Base-by-base conservation (phyloP, 1,140 invertebrate species). In the Orius insidiosus region DNA sequence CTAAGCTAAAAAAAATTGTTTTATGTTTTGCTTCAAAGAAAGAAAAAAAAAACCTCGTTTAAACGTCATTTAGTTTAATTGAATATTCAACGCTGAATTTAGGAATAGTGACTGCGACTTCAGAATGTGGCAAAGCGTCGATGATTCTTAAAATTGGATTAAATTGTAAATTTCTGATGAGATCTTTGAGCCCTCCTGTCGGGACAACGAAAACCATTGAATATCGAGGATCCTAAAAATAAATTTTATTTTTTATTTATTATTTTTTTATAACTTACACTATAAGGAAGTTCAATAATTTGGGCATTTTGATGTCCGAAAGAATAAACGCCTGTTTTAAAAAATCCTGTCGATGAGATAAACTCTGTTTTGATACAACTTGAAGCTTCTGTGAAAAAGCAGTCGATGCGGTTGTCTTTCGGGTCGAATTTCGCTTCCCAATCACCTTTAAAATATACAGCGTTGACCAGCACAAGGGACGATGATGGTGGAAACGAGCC, bases 371-470 rank as follows among this genome's bases (percentile, higher is more conserved):
- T 57, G 8, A 60, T 55, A 35, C 71, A 76, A 9, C 56, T 55
- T 0, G 55, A 53, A 2, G 58, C 55, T 3, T 57, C 56, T 5
- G 60, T 55, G 18, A 63, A 53, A 59, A 87, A 87, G 53, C 72
- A 74, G 33, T 59, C 56, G 0, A 54, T 35, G 1, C 48, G 53
- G 0, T 85, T 88, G 0, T 53, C 55, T 1, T 63, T 58, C n/a
- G 55, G 53, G 55, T 85, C 73, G 54, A 92, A 90, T 1, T 75
- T 70, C 4, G 69, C 62, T 41, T 71, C 67, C 86, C 86, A 92
- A 24, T 67, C 63, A 8, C 81, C 85, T 64, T 84, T 87, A 62
- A 92, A 90, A 57, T 80, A 85, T 13, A 89, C 60, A 0, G 77
- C 76, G 54, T 83, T 87, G 0, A 79, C 74, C 13, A 89, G 57